Evolutionary conservation across 2,113 vertebrate genomes (phyloP).

Genomic region (Melospiza georgiana): DNA sequence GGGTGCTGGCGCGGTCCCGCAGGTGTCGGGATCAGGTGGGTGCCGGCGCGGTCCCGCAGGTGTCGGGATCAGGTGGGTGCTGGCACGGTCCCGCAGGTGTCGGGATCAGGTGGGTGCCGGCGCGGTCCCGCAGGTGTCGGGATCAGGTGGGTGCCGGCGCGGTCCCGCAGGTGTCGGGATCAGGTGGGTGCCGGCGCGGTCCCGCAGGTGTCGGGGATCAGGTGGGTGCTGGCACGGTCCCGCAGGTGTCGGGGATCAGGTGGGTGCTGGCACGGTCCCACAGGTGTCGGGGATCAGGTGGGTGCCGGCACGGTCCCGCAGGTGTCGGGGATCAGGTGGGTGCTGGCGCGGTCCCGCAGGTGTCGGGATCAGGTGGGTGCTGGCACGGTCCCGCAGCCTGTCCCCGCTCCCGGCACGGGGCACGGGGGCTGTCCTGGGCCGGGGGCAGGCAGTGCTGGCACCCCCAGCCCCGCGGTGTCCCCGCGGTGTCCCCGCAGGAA

Average conservation of each 20-base stretch:
- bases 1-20: background rate
- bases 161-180: background rate
- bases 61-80: background rate
- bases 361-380: no score
- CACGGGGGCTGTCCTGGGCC: fast-evolving
- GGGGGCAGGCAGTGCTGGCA: fast-evolving
- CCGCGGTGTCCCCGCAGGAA: conserved; percentile 47
- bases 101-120: background rate
- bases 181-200: no score
- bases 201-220: background rate
- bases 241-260: background rate
- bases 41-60: background rate
- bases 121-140: no score
- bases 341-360: background rate
- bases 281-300: background rate
- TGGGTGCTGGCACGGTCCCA: background rate
- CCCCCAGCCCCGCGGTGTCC: no score
- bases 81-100: no score
- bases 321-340: background rate
- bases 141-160: no score
- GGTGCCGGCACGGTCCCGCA: background rate
- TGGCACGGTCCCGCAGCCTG: background rate
- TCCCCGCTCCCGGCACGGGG: fast-evolving
- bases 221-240: background rate
- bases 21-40: conserved; percentile 3